A percentile compares a stretch with the other conserved stretches of the same genome.
Conservation (phyloP, 2,113 vertebrate genomes). For the Atlantisia rogersi region DNA sequence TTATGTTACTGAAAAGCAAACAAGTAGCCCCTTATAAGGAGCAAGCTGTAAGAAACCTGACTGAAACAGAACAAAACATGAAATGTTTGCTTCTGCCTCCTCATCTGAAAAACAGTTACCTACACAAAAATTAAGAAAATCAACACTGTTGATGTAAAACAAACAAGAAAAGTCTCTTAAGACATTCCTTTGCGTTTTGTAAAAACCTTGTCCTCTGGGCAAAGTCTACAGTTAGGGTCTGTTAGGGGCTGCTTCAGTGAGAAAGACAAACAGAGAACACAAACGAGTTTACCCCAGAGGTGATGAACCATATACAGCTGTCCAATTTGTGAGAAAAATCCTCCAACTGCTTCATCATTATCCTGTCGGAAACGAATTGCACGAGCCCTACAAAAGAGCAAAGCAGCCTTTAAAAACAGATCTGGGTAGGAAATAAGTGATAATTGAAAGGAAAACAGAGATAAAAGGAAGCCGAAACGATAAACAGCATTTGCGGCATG, state of each 20-base stretch:
- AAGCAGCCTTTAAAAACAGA: neutral
- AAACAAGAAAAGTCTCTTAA: neutral
- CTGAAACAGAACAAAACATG: neutral
- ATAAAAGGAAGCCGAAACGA: neutral
- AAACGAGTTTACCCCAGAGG: slow-evolving; percentile 87
- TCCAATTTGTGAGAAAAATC: slow-evolving; percentile 98
- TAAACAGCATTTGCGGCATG: neutral
- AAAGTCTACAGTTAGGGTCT: neutral
- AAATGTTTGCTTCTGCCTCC: neutral
- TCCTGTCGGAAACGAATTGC: slow-evolving; percentile 94
- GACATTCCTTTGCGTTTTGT: neutral
- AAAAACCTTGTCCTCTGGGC: neutral
- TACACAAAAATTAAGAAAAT: neutral
- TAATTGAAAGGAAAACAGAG: neutral
- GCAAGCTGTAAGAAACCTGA: neutral
- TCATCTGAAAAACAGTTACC: neutral
- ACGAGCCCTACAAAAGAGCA: slow-evolving; percentile 84
- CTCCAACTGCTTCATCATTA: slow-evolving; percentile 88
- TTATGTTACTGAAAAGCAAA: neutral
- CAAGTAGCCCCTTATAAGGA: neutral
- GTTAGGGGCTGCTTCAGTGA: neutral
- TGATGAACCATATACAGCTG: slow-evolving; percentile 96
- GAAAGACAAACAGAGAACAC: neutral
- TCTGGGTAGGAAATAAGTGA: neutral
- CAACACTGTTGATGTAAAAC: neutral